Evolutionary conservation across 2,113 vertebrate genomes (phyloP).

Genomic region (Crypturellus undulatus): DNA sequence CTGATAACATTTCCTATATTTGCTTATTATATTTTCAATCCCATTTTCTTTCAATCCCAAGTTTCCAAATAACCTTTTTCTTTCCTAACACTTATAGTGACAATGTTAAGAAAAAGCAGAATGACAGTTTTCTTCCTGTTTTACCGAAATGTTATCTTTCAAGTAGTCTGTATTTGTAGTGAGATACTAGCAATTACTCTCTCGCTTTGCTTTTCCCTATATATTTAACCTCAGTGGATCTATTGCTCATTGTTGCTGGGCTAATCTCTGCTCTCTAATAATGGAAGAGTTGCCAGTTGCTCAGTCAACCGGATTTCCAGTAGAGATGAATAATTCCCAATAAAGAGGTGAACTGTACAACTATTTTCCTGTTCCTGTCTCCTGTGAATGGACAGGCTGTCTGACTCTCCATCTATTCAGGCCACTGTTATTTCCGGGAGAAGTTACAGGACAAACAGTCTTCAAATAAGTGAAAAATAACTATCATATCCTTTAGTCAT

Average conservation of each 20-base stretch:
- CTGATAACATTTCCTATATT: not conserved
- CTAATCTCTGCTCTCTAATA: not conserved
- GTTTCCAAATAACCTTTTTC: not conserved
- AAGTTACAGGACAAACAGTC: not conserved
- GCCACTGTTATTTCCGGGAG: not conserved
- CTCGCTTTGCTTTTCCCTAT: not conserved
- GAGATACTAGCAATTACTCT: not conserved
- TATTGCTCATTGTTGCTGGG: not conserved
- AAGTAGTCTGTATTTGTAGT: not conserved
- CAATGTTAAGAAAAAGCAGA: not conserved
- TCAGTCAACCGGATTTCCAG: not conserved
- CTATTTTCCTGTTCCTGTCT: not conserved
- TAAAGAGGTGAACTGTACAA: not conserved
- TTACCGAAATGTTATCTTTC: not conserved
- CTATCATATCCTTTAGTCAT: not conserved
- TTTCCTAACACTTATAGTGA: not conserved
- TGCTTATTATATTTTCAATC: not conserved
- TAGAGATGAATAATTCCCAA: not conserved
- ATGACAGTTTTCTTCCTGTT: not conserved
- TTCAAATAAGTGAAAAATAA: not conserved
- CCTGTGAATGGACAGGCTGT: not conserved
- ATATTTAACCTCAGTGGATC: not conserved
- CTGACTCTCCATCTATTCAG: not conserved
- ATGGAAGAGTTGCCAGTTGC: not conserved
- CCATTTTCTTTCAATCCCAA: not conserved